Conservation (phyloP, 2,888 invertebrate genomes). For the Drosophila fungiperda region DNA sequence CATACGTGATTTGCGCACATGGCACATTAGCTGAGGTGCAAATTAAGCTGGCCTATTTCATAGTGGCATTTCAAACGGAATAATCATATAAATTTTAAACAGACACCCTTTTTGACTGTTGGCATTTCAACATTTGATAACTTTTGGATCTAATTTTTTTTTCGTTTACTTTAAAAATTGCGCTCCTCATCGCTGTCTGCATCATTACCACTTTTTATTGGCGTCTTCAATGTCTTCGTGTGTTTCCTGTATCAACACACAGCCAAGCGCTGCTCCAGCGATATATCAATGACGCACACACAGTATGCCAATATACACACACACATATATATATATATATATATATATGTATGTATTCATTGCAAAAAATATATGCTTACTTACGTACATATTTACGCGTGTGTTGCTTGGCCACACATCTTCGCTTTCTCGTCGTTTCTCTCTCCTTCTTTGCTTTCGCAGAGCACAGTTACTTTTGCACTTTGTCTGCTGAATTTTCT, state of each 20-base stretch:
- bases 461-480: conserved; percentile 36
- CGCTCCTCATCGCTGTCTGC: conserved; percentile 36
- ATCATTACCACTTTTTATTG: conserved; percentile 77
- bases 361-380: conserved; percentile 16
- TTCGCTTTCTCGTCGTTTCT: neutral
- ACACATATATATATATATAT: neutral
- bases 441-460: neutral
- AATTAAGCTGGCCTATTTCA: conserved; percentile 50
- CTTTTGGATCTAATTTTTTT: conserved; percentile 42
- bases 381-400: conserved; percentile 3
- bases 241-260: conserved; percentile 70
- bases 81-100: conserved; percentile 5
- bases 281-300: conserved; percentile 65
- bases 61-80: conserved; percentile 30
- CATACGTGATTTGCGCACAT: conserved; percentile 54
- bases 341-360: neutral
- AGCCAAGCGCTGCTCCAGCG: conserved; percentile 32
- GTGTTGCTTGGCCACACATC: conserved; percentile 23
- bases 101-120: neutral
- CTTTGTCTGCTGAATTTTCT: conserved; percentile 36
- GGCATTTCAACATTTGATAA: conserved; percentile 40
- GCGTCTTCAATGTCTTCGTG: conserved; percentile 60
- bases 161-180: conserved; percentile 1
- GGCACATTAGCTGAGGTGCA: conserved; percentile 52
- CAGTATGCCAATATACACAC: conserved; percentile 20